A percentile compares a stretch with the other conserved stretches of the same genome.
Conservation (phyloP, 2,113 vertebrate genomes). For the Megaleporinus macrocephalus region DNA sequence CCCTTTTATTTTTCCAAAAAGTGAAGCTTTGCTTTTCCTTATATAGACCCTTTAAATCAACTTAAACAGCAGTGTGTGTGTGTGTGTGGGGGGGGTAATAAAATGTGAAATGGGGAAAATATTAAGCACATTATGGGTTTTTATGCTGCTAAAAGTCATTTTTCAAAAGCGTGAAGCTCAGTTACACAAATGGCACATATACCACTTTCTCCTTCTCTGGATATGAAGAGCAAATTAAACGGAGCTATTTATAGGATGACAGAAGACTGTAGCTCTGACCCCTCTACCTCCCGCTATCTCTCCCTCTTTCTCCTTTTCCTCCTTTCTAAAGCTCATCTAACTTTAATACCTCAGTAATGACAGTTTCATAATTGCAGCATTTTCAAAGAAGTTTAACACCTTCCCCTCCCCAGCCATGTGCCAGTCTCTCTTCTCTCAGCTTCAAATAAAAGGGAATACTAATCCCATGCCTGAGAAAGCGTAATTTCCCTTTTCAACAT, state of each 20-base stretch:
- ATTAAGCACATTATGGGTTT: background rate
- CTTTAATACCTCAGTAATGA: conserved; percentile 38
- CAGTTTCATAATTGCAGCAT: conserved; percentile 44
- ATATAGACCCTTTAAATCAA: background rate
- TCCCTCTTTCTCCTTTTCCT: background rate
- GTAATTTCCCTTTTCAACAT: background rate
- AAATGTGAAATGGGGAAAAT: background rate
- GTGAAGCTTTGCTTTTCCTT: too few species aligned
- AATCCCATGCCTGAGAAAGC: conserved; percentile 23
- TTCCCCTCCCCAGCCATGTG: too few species aligned
- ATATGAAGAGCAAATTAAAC: background rate
- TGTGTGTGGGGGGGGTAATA: background rate
- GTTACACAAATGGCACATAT: background rate
- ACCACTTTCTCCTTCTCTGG: background rate
- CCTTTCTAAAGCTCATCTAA: conserved; percentile 2
- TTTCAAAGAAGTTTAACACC: background rate
- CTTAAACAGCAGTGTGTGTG: background rate
- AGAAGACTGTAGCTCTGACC: background rate
- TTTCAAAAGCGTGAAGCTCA: background rate
- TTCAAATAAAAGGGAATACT: conserved; percentile 30
- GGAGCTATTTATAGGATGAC: conserved; percentile 25
- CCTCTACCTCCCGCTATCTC: background rate
- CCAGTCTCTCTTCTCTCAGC: background rate
- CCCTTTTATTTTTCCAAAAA: too few species aligned
- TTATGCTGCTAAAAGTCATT: background rate